Evolutionary conservation across 2,888 invertebrate species (phyloP), one percentile per base, ranked within the genome.

Genomic region (Globia sparganii): DNA sequence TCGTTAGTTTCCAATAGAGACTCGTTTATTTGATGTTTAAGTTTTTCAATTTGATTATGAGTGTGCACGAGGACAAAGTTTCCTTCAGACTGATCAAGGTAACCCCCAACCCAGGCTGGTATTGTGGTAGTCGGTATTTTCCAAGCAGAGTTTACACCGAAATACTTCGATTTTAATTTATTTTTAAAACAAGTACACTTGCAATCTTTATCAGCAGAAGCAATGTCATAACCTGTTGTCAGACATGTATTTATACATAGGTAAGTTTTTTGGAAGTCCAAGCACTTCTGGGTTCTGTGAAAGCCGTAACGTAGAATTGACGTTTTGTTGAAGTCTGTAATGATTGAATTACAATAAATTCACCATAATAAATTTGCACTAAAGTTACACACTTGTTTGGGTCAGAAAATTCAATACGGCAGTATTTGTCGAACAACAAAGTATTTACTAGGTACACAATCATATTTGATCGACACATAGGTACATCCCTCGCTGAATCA

Each of bases 201-300:
- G 77, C 96, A 96, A 28, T 91, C 68, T 89, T 91, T 93, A 79
- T 95, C 91, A 3, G 95, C 83, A 61, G 90, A 72, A 18, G 95
- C 95, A 1, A 94, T 86, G 56, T 95, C 93, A 70, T 87, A 95
- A 31, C 90, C 88, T 18, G 87, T 72, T 84, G 93, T 91, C 68
- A 93, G 82, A 87, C 96, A 96, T 87, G 91, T 93, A 81, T 91
- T 90, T 49, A 95, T 86, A 78, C 96, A 96, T 11, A 92, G 18
- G 85, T 90, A 95, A 6, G 93, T 89, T 84, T 91, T 91, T 69
- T 91, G 84, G 65, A 91, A 95, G 58, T 90, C 81, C 46, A 77
- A 43, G 77, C 96, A 96, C 2, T 91, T 91, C 3, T 91, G 62
- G n/a, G 90, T 93, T 78, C 83, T 86, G 34, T 96, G 95, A 84